Evolutionary conservation across 2,113 vertebrate species (phyloP), one percentile per base, ranked within the genome.

Genomic region (Callaeas wilsoni): DNA sequence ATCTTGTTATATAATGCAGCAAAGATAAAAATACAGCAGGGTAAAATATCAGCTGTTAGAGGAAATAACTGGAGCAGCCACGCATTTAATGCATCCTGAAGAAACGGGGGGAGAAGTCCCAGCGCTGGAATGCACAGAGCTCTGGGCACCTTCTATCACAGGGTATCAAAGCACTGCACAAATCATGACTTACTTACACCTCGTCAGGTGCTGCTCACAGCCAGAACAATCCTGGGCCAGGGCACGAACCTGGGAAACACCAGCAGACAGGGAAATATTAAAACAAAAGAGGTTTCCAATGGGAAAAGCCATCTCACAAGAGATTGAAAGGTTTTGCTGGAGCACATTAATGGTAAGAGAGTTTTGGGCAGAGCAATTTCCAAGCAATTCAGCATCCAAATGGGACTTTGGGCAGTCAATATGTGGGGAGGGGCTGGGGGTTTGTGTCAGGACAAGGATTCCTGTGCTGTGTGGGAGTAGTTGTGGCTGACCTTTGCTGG

Each of bases 11-110:
- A 7, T 87, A 90, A 87, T 1, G 2, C 41, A 57, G 89, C 69
- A 9, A 47, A 77, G 93, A 90, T 62, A 85, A 94, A 96, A 95
- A 95, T 74, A 64, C 64, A 85, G 35, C 82, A 8, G 74, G 59
- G 79, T 50, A 7, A 80, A 84, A 89, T 19, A 76, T 55, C 91
- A 92, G 10, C 63, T 19, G 63, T 5, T n/a, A 10, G 59, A 81
- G 84, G 73, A 52, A 89, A 89, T 14, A 81, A 89, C 47, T 22
- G 15, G 9, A 80, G 68, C 17, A 5, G 49, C 63, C 73, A 47
- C 88, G 29, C 68, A 5, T 87, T 64, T 71, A 80, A 73, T 80
- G 81, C 39, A 6, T 13, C 39, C 71, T 22, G 25, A 37, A 67
- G 50, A 68, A 83, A n/a, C 0, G 13, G 30, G 56, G 62, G 74